Base-by-base conservation (phyloP, 2,113 vertebrate species). In the Chaetodon trifascialis region DNA sequence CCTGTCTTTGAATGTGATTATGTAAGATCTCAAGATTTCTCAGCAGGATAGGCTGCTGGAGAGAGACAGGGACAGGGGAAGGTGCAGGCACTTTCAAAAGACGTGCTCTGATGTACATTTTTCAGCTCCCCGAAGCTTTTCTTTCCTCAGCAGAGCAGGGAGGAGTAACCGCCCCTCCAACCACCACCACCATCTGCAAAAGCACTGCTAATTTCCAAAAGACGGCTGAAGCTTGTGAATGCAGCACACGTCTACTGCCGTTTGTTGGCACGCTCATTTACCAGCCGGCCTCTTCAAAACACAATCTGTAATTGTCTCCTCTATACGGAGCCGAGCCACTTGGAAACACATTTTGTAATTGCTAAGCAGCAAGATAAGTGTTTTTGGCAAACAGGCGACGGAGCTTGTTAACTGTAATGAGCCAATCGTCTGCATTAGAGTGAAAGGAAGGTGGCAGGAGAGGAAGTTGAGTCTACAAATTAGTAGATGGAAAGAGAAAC, bases 11-110 rank as follows among this genome's bases (percentile, higher is more conserved):
- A 82, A 60, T 59, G 54, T 46, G 54, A 56, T 90, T 90, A 91
- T 72, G 66, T 87, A 88, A 89, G 38, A 84, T n/a, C 42, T 83
- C 70, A 47, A 73, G 73, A 79, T 84, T 68, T 82, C 79, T 76
- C 72, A 70, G 75, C 58, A 51, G 25, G 12, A 49, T 8, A 8
- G 44, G 44, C 42, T 40, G 58, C 47, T 36, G 62, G 23, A 76
- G 58, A 64, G 36, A 89, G 40, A 75, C 60, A 25, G 14, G n/a
- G 58, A 51, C 16, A 63, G 55, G 6, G 2, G 52, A 17, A 52
- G 74, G 34, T 44, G 65, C 58, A 76, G 54, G 66, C 34, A 1
- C 55, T 42, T 78, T 7, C 3, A 63, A 69, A 67, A 42, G 0
- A 73, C 17, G 30, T 15, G 58, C 69, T 63, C 58, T 69, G 23